Conservation (phyloP, 2,797 vertebrate genomes). For the Acipenser transmontanus region DNA sequence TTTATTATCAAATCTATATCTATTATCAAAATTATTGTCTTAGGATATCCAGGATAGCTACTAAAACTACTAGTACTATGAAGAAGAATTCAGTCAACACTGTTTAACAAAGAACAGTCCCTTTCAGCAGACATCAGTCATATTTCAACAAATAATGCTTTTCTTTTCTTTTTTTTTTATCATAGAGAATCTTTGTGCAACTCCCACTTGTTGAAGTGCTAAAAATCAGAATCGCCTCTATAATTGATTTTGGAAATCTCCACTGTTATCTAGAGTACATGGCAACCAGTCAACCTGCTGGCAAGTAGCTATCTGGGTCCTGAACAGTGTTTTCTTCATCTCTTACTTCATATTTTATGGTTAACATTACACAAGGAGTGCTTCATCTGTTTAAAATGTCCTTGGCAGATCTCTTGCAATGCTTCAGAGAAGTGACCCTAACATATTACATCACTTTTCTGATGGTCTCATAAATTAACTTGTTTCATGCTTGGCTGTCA, state of each 20-base stretch:
- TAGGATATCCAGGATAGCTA: too few relatives aligned
- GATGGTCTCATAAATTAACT: neutral
- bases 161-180: too few relatives aligned
- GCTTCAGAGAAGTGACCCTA: neutral
- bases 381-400: neutral
- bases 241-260: neutral
- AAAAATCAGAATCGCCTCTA: neutral
- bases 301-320: neutral
- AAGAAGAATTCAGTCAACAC: too few relatives aligned
- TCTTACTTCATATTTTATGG: neutral
- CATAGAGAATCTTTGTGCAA: too few relatives aligned
- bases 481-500: neutral
- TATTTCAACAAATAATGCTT: too few relatives aligned
- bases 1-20: too few relatives aligned
- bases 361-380: neutral
- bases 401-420: neutral
- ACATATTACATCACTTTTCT: slow-evolving; percentile 2
- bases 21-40: too few relatives aligned
- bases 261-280: neutral
- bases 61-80: too few relatives aligned
- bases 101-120: too few relatives aligned
- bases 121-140: too few relatives aligned
- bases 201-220: too few relatives aligned
- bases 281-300: neutral
- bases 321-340: neutral